Percentiles rank a stretch among this genome's conserved stretches.
phyloP scores from a whole-genome alignment of 2,797 vertebrate genomes.

The Lepilemur ruficaudatus region DNA sequence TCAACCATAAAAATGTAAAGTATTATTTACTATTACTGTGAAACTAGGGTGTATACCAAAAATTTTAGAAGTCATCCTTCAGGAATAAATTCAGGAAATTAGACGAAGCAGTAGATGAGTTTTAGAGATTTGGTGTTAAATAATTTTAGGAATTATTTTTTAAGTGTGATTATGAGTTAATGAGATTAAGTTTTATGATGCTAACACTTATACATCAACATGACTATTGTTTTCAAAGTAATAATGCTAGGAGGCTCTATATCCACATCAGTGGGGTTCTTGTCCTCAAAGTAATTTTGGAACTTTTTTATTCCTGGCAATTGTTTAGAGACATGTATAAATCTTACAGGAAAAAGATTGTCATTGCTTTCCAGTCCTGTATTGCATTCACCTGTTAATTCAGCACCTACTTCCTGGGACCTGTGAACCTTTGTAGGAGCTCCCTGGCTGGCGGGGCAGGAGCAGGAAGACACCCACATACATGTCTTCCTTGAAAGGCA shows the following conservation, averaged over 20 bases:
- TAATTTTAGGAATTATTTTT: constrained; percentile 1
- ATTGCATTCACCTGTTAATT: not conserved
- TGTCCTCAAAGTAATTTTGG: not conserved
- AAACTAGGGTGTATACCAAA: not conserved
- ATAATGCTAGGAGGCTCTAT: not conserved
- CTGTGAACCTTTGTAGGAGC: not conserved
- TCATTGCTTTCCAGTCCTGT: not conserved
- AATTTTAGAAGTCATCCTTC: not conserved
- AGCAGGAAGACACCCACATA: not conserved
- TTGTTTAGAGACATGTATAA: not conserved
- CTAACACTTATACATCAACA: not conserved
- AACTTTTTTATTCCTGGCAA: not conserved
- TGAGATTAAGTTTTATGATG: constrained; percentile 4
- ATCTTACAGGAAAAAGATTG: not conserved
- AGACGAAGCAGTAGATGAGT: not conserved
- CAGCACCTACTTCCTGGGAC: not conserved
- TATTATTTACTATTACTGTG: not conserved
- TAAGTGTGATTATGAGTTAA: not conserved
- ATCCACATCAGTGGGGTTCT: not conserved
- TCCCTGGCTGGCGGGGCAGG: not conserved
- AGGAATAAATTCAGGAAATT: not conserved
- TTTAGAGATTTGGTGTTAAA: not conserved
- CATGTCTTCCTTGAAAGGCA: not conserved
- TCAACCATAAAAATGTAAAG: not conserved
- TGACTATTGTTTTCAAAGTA: not conserved